Evolutionary conservation across 2,888 invertebrate species (phyloP).

Genomic region (Dasysyrphus tricinctus): DNA sequence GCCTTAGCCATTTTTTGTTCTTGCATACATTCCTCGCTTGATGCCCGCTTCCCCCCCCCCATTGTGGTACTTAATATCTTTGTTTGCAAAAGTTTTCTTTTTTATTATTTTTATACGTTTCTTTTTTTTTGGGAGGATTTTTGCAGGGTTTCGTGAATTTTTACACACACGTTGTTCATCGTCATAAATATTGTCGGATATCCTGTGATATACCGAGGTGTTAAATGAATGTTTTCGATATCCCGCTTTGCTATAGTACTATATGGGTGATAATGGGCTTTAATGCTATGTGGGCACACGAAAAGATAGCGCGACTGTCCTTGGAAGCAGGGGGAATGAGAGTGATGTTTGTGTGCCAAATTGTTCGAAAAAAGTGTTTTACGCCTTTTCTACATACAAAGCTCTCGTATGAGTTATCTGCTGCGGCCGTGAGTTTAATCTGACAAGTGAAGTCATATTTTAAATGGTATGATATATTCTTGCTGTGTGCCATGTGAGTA

Average conservation of each 20-base stretch:
- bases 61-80: conserved; percentile 30
- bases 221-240: conserved; percentile 74
- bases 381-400: neutral
- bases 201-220: conserved; percentile 72
- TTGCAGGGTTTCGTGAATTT: conserved; percentile 35
- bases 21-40: conserved; percentile 28
- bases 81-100: conserved; percentile 38
- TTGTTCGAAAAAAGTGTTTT: conserved; percentile 9
- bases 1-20: conserved; percentile 26
- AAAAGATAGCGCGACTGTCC: conserved; percentile 36
- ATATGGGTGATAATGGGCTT: neutral
- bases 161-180: conserved; percentile 52
- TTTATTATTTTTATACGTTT: conserved; percentile 18
- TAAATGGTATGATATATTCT: conserved; percentile 60
- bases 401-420: conserved; percentile 54
- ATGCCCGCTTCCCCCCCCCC: conserved; percentile 1
- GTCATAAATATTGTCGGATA: conserved; percentile 72
- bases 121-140: conserved; percentile 25
- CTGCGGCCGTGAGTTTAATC: conserved; percentile 59
- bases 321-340: neutral
- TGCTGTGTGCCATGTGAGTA: conserved; percentile 11
- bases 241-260: conserved; percentile 22
- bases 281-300: conserved; percentile 18
- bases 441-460: conserved; percentile 55
- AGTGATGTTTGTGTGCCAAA: conserved; percentile 44